Conservation (phyloP, 2,888 invertebrate species). For the Andrena bicolor region DNA sequence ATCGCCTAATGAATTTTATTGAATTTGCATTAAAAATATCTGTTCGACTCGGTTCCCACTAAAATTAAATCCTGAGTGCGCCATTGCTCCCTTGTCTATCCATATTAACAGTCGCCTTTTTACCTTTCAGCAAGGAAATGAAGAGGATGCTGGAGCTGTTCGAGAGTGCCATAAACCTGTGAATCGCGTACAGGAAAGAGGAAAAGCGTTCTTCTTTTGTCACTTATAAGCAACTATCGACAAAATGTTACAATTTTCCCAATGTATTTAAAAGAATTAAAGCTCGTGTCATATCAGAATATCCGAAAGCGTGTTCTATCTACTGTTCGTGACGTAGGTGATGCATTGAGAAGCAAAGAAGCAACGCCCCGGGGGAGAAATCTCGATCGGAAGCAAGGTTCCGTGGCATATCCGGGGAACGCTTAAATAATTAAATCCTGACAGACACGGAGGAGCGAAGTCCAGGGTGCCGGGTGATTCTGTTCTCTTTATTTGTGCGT, state of each 20-base stretch:
- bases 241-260: background rate
- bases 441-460: conserved; percentile 9
- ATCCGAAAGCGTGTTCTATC: background rate
- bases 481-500: conserved; percentile 15
- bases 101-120: conserved; percentile 41
- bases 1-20: too few relatives aligned
- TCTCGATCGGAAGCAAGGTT: conserved; percentile 10
- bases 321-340: background rate
- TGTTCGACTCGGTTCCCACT: too few relatives aligned
- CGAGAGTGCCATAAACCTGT: conserved; percentile 81
- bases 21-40: too few relatives aligned
- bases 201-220: too few relatives aligned
- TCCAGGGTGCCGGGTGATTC: conserved; percentile 16
- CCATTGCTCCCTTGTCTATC: conserved; percentile 17
- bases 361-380: background rate
- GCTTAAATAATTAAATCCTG: conserved; percentile 21
- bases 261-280: conserved; percentile 32
- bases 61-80: too few relatives aligned
- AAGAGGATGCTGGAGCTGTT: conserved; percentile 83
- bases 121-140: conserved; percentile 80
- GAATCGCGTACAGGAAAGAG: conserved; percentile 24
- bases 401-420: background rate
- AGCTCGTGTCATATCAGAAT: conserved; percentile 2
- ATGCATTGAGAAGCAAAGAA: background rate
- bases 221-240: background rate